Evolutionary conservation across 2,797 vertebrate genomes (phyloP).

Genomic region (Argya squamiceps): DNA sequence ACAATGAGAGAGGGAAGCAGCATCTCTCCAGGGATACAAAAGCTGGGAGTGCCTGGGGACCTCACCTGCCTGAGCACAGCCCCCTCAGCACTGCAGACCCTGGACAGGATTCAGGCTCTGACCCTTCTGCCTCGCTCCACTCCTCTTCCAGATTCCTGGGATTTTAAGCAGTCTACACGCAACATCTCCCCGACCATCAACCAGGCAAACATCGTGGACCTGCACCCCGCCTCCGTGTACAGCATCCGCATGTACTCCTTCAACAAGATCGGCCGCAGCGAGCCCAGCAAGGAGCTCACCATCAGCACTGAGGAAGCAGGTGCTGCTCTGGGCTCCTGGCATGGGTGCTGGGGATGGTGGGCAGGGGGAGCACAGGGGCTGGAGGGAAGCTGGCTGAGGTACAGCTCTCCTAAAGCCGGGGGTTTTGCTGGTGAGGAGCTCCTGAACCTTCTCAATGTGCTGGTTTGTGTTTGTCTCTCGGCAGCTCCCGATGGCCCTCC

Average conservation of each 20-base stretch:
- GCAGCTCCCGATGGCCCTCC: conserved; percentile 95
- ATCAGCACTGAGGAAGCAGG: conserved; percentile 98
- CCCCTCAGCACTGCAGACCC: fast-evolving
- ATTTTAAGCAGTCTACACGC: conserved; percentile 94
- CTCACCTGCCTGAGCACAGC: not conserved
- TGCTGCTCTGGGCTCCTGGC: not conserved
- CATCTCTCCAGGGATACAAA: fast-evolving
- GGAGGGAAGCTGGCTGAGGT: not conserved
- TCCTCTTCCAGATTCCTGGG: conserved; percentile 89
- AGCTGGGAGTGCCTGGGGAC: not conserved
- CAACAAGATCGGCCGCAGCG: conserved; percentile 94
- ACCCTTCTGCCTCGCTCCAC: fast-evolving
- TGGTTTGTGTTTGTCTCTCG: not conserved
- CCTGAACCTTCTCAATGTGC: not conserved
- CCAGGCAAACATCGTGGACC: conserved; percentile 97
- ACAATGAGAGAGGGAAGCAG: fast-evolving
- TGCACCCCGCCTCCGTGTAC: conserved; percentile 95
- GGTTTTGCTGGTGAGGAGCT: fast-evolving
- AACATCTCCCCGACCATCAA: conserved; percentile 98
- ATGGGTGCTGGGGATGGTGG: fast-evolving
- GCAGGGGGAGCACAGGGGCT: fast-evolving
- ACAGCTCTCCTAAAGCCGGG: not conserved
- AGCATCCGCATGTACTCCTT: conserved; percentile 99
- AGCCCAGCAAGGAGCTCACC: conserved; percentile 96
- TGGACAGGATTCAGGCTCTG: fast-evolving